Base-by-base conservation (phyloP, 2,888 invertebrate genomes). In the Melangyna quadrimaculata region DNA sequence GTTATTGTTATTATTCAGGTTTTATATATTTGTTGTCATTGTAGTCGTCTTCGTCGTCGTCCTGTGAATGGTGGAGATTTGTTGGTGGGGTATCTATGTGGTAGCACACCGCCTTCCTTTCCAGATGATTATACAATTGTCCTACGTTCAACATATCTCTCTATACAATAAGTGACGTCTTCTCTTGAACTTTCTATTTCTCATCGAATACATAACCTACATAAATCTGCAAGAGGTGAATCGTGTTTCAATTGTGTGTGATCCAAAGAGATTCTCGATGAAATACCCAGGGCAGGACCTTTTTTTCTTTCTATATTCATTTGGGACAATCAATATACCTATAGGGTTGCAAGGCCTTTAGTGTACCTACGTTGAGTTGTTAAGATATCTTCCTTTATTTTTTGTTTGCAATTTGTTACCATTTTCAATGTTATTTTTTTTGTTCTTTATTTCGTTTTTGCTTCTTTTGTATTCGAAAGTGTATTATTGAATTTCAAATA, bases 1-100 rank as follows among this genome's bases (percentile, higher is more conserved):
- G 74, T 78, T 83, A 83, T 83, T 83, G 74, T 77, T 80, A 69
- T 83, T 78, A 73, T 73, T 78, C 78, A 27, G 73, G 61, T 70
- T 78, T 69, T 57, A 45, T 57, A 45, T 57, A 55, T 57, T 65
- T 67, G 59, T 48, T 61, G 40, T 29, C 65, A 55, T 55, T 8
- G 4, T 53, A 3, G 14, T 48, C 8, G 32, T 32, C 9, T 9
- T 32, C 12, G 27, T 69, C 22, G 29, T 48, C 2, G 24, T 22
- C 37, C 8, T 63, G 10, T 65, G n/a, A n/a, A 19, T 45, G 24
- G 48, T 43, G 12, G 17, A 14, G 37, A 8, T 10, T 45, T 10
- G 32, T 3, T 10, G 32, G 57, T 35, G n/a, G n/a, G n/a, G n/a
- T n/a, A n/a, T n/a, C n/a, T n/a, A 35, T 59, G 35, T 19, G 24